Evolutionary conservation across 2,888 invertebrate genomes (phyloP).

Genomic region (Tricholauxania praeusta): DNA sequence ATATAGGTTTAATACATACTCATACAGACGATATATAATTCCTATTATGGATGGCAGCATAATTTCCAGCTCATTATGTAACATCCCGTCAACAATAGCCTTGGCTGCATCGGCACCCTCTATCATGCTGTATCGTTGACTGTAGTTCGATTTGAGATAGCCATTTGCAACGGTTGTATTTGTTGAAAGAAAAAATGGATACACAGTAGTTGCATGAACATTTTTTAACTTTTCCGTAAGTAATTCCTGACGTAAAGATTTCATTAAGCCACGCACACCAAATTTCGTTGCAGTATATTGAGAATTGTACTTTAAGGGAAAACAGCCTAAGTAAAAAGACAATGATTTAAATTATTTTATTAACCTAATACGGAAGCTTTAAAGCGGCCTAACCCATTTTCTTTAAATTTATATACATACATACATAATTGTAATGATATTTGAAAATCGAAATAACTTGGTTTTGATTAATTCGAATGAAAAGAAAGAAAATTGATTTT

Average conservation of each 20-base stretch:
- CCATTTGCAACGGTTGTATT: conserved; percentile 42
- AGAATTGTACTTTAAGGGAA: conserved; percentile 41
- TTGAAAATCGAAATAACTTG: too few relatives aligned
- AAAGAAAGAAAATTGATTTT: too few relatives aligned
- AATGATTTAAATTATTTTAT: neutral
- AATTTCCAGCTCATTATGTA: conserved; percentile 50
- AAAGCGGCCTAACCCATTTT: too few relatives aligned
- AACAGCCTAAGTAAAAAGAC: conserved; percentile 13
- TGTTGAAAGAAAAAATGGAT: conserved; percentile 63
- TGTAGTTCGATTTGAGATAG: rapidly evolving
- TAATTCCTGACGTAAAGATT: conserved; percentile 56
- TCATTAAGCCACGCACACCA: conserved; percentile 62
- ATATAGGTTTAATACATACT: conserved; percentile 37
- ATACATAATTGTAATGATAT: too few relatives aligned
- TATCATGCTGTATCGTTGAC: conserved; percentile 44
- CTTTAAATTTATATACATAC: too few relatives aligned
- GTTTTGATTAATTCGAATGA: too few relatives aligned
- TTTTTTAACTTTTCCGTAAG: conserved; percentile 46
- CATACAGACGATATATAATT: conserved; percentile 10
- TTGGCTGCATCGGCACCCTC: conserved; percentile 47
- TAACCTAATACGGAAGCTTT: too few relatives aligned
- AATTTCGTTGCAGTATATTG: conserved; percentile 65
- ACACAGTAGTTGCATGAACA: conserved; percentile 54
- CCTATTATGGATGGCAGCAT: conserved; percentile 43
- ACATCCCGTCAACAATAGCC: conserved; percentile 50